A percentile compares a stretch with the other conserved stretches of the same genome.
Evolutionary conservation across 2,113 vertebrate species (phyloP).

Genomic region (Tympanuchus pallidicinctus): DNA sequence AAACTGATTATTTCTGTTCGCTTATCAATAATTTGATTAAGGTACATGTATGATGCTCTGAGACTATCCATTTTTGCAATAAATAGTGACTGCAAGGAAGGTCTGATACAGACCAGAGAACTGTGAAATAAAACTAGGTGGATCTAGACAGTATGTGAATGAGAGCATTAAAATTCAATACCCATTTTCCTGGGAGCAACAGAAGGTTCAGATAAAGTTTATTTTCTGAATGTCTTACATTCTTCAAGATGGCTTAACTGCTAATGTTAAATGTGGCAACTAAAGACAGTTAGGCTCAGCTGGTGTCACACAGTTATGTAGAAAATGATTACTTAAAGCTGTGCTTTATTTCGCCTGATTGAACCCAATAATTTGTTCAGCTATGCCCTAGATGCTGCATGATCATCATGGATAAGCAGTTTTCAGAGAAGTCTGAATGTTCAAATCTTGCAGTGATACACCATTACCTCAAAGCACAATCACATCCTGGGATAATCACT

Average conservation of each 20-base stretch:
- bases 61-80: background rate
- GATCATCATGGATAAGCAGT: slow-evolving; percentile 5
- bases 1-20: background rate
- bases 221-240: slow-evolving; percentile 54
- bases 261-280: slow-evolving; percentile 34
- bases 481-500: background rate
- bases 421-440: slow-evolving; percentile 6
- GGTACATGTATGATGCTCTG: background rate
- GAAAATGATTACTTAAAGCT: slow-evolving; percentile 34
- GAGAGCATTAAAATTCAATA: slow-evolving; percentile 61
- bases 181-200: slow-evolving; percentile 38
- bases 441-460: background rate
- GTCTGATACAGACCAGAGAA: slow-evolving; percentile 35
- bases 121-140: slow-evolving; percentile 56
- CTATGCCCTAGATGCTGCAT: background rate
- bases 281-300: slow-evolving; percentile 33
- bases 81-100: background rate
- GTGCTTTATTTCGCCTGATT: slow-evolving; percentile 9
- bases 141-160: slow-evolving; percentile 57
- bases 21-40: slow-evolving; percentile 22
- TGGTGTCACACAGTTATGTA: slow-evolving; percentile 6
- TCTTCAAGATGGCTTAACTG: slow-evolving; percentile 51
- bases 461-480: background rate
- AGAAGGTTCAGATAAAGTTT: slow-evolving; percentile 63
- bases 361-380: slow-evolving; percentile 38